These are phyloP conservation scores for Xerus rutilus DNA, from an alignment of 2,797 vertebrate species.

Conservation along the genomic window DNA sequence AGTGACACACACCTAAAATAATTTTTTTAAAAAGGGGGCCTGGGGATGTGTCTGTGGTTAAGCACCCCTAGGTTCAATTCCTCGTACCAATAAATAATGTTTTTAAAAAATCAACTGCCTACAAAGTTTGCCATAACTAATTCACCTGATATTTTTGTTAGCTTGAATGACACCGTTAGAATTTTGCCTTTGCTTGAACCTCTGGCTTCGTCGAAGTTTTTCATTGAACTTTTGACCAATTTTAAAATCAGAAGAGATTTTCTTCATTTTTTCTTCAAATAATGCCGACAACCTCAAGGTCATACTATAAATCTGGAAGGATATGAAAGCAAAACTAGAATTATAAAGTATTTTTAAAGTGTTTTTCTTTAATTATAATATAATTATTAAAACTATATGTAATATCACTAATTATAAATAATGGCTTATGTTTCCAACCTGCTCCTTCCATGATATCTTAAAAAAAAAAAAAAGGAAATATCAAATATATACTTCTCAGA, in stretches of 20 bases:
- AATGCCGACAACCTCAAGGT: conserved; percentile 96
- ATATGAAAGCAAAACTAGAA: conserved; percentile 61
- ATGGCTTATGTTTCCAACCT: neutral
- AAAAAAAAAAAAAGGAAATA: neutral
- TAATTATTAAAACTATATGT: neutral
- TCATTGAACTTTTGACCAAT: conserved; percentile 94
- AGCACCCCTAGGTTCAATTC: too few species aligned
- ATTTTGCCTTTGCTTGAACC: conserved; percentile 91
- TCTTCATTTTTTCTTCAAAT: conserved; percentile 96
- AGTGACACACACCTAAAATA: too few species aligned
- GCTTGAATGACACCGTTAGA: conserved; percentile 84
- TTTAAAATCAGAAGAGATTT: conserved; percentile 95
- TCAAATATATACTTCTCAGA: neutral
- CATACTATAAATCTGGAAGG: conserved; percentile 97
- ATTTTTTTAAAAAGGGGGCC: too few species aligned
- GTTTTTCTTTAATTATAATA: neutral
- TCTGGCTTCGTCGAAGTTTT: conserved; percentile 93
- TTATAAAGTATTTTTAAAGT: conserved; percentile 53
- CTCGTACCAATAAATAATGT: too few species aligned
- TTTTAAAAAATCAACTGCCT: neutral
- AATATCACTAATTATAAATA: neutral
- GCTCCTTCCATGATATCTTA: neutral
- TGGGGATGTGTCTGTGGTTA: too few species aligned
- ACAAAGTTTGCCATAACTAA: neutral
- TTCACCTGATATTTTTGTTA: conserved; percentile 89